Evolutionary conservation across 2,797 vertebrate genomes (phyloP).

Genomic region (Crax fasciolata): DNA sequence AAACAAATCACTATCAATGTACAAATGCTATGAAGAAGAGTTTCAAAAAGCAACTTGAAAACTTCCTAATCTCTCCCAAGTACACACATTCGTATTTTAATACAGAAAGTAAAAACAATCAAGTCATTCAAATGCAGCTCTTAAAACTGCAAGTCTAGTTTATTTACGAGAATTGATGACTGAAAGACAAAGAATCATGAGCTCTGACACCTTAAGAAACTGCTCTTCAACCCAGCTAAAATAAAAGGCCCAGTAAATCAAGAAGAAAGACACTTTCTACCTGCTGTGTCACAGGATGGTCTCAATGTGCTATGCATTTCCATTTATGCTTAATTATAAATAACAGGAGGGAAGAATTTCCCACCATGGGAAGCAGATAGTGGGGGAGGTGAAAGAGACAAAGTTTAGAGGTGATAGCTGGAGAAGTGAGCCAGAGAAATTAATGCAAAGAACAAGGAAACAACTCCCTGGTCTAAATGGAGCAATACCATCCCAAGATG

Average conservation of each 20-base stretch:
- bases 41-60: not conserved
- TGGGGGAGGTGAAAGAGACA: not conserved
- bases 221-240: not conserved
- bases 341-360: conserved; percentile 5
- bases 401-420: not conserved
- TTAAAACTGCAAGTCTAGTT: not conserved
- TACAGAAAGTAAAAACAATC: not conserved
- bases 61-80: not conserved
- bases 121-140: not conserved
- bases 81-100: not conserved
- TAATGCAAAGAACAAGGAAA: not conserved
- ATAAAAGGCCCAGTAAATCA: not conserved
- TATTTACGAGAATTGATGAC: not conserved
- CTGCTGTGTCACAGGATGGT: conserved; percentile 14
- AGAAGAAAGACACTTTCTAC: not conserved
- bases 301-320: not conserved
- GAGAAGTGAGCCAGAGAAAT: not conserved
- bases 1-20: not conserved
- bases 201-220: not conserved
- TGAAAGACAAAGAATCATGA: not conserved
- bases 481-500: not conserved
- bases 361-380: not conserved
- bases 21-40: not conserved
- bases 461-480: not conserved
- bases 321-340: conserved; percentile 1